Base-by-base conservation (phyloP, 2,888 invertebrate genomes). In the Lathronympha strigana region DNA sequence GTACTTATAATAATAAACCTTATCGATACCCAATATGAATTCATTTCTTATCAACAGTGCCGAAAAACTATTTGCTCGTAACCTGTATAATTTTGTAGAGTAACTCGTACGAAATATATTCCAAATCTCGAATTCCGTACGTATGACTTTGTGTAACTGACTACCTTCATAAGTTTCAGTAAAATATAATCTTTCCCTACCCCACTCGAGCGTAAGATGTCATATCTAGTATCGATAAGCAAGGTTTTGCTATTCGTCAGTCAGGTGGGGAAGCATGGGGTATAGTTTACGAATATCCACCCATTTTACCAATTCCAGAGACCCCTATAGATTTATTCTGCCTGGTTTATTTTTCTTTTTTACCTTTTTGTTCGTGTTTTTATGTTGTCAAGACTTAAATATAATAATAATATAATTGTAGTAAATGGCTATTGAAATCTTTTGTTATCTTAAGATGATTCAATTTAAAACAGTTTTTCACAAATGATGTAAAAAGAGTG, bases 321-420 rank as follows among this genome's bases (percentile, higher is more conserved):
- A 83, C 74, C 79, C 74, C 75, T 71, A 75, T 78, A 75, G 81
- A 84, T 86, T 84, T 84, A 84, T 85, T 83, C 80, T 77, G 76
- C 81, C 78, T 79, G 74, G 77, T 82, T 85, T 85, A 79, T 79
- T 85, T 83, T 76, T 73, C 76, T 76, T 74, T 76, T 77, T 75
- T 62, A 62, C 51, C 57, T 55, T 49, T 45, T 36, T 31, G 25
- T 47, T 55, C 23, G 25, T 43, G 53, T 63, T 67, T 61, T 68
- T 21, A 38, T 36, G 25, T 25, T 49, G 15, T 15, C 13, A 36
- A 40, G 45, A 55, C 23, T 50, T 66, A 33, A 13, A 61, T 15
- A 19, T 40, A 0, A 19, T 17, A 40, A 50, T 69, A 64, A 69
- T 68, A 69, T 69, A 31, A 51, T 64, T 57, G 55, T 58, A 63